phyloP scores from a whole-genome alignment of 2,888 invertebrate genomes.

The Troides oblongomaculatus region DNA sequence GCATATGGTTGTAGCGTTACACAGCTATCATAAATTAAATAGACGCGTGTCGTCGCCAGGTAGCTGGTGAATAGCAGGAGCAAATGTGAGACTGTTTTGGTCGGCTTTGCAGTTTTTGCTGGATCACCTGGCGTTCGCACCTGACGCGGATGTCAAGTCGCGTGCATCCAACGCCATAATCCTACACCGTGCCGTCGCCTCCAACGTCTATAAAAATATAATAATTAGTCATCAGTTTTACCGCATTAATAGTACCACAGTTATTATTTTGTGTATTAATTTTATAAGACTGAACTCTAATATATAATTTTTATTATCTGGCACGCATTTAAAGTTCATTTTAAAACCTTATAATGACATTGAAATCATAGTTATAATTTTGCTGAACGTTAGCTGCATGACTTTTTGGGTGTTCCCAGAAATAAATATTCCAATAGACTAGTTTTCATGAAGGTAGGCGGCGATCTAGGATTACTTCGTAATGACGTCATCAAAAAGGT shows the following conservation, averaged over 20 bases:
- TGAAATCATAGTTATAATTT: no score
- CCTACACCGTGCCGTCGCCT: constrained; percentile 10
- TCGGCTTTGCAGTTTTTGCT: constrained; percentile 38
- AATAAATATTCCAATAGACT: background rate
- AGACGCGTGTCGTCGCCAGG: constrained; percentile 18
- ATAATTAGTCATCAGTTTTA: background rate
- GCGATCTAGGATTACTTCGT: background rate
- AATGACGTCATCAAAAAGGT: no score
- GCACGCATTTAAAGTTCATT: background rate
- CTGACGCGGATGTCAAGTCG: constrained; percentile 50
- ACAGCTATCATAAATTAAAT: background rate
- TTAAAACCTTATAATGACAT: background rate
- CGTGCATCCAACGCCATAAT: constrained; percentile 30
- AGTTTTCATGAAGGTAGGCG: constrained; percentile 2
- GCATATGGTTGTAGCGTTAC: background rate
- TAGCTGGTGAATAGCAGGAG: constrained; percentile 10
- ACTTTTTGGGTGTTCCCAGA: background rate
- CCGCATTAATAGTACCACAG: background rate
- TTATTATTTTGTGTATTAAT: background rate
- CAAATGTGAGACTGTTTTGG: constrained; percentile 34
- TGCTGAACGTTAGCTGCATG: background rate
- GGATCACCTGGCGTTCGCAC: constrained; percentile 41
- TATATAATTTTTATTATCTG: background rate
- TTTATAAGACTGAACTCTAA: no score
- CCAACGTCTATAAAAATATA: background rate